phyloP scores from a whole-genome alignment of 2,113 vertebrate species.

The Psettodes erumei region DNA sequence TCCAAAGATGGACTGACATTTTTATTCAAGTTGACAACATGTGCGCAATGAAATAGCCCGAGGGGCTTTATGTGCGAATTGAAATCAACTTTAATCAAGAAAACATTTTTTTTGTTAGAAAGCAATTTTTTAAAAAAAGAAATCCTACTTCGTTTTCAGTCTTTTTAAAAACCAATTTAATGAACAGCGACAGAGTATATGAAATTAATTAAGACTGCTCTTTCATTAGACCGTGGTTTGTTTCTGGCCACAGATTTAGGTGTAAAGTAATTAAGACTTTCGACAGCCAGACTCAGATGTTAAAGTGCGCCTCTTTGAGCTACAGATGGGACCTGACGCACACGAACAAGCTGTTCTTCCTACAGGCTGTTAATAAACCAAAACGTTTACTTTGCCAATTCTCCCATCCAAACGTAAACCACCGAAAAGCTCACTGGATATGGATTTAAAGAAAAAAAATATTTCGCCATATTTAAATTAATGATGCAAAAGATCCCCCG shows the following conservation, averaged over 20 bases:
- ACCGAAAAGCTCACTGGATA: background rate
- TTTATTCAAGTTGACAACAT: background rate
- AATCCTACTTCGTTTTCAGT: background rate
- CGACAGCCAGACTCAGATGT: conserved; percentile 10
- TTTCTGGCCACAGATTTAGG: conserved; percentile 23
- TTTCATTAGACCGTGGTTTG: conserved; percentile 19
- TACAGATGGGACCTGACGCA: too few species aligned
- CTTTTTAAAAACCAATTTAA: background rate
- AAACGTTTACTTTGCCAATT: background rate
- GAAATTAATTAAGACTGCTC: conserved; percentile 4
- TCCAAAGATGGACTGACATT: background rate
- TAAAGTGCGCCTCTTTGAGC: conserved; percentile 12
- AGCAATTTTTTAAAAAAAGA: background rate
- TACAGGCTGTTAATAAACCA: background rate
- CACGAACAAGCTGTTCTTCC: background rate
- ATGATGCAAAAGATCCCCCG: background rate
- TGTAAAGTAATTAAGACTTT: conserved; percentile 9
- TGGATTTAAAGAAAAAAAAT: background rate
- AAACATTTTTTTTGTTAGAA: background rate
- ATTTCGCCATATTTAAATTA: background rate
- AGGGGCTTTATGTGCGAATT: background rate
- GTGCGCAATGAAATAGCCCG: background rate
- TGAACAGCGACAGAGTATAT: background rate
- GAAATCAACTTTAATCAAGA: background rate
- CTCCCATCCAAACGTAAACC: too few species aligned